Base-by-base conservation (phyloP, 2,113 vertebrate species). In the Psettodes erumei region DNA sequence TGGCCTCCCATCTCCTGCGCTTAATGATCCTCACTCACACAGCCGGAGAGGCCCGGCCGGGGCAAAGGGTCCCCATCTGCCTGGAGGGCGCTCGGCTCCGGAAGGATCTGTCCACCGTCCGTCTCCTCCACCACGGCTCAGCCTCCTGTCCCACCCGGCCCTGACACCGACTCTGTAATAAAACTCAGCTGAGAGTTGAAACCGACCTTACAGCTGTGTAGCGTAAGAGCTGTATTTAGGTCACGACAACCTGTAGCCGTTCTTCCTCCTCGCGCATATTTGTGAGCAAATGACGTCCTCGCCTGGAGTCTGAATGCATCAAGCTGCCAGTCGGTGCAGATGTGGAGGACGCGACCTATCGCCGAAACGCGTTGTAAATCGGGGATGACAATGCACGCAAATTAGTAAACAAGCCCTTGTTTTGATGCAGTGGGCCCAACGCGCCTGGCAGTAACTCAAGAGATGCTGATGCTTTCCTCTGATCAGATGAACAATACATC, bases 401-500 rank as follows among this genome's bases (percentile, higher is more conserved):
- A 73, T 37, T 8, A 48, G 58, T 37, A 38, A 40, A 21, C 68
- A 58, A 64, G 25, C 65, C 70, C 8, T 65, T 59, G 47, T 67
- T 56, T 56, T 27, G 71, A 60, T 54, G 35, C 45, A 15, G n/a
- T 75, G 51, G 66, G 60, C 82, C 65, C 70, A 28, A 81, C 66
- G 42, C 9, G 1, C 59, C 30, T 70, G 69, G 69, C 75, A 77
- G 61, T 53, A 71, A 51, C 61, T 83, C 71, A 68, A 69, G n/a
- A 84, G 47, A 79, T 82, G 70, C 74, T 75, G 50, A 80, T 54
- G 56, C 63, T 80, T 84, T 77, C 50, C 77, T 81, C 75, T 71
- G 62, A 88, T 87, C 64, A 86, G 80, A 86, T 82, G 71, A 87
- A 53, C 50, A 65, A 68, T 59, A 85, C 85, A 90, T 92, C 91